These are phyloP conservation scores for Gibbula magus DNA, from an alignment of 2,888 invertebrate genomes.

Conservation along the genomic window DNA sequence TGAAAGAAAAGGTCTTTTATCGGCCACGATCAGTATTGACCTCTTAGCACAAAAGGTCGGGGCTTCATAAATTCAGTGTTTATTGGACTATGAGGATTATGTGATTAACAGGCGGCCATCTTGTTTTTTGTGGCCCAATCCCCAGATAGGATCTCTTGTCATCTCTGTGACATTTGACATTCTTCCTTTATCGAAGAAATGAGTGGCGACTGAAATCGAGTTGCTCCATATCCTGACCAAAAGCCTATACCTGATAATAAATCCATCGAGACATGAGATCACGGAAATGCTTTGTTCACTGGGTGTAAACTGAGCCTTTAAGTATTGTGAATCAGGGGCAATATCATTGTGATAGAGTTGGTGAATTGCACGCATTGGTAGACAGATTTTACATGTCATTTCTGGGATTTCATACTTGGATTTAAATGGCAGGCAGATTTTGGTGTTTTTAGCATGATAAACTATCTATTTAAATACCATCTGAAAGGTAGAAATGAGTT, in stretches of 20 bases:
- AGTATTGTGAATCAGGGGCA: background rate
- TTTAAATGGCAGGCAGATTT: background rate
- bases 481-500: too few relatives aligned
- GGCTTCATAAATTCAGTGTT: conserved; percentile 8
- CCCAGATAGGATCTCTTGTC: conserved; percentile 8
- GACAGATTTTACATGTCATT: background rate
- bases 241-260: conserved; percentile 18
- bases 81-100: background rate
- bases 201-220: background rate
- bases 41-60: conserved; percentile 6
- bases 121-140: background rate
- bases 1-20: conserved; percentile 1
- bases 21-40: background rate
- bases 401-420: background rate
- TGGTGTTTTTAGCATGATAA: too few relatives aligned
- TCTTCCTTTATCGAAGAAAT: conserved; percentile 5
- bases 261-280: background rate
- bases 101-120: conserved; percentile 9
- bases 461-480: too few relatives aligned
- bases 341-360: conserved; percentile 1
- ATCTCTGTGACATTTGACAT: conserved; percentile 19
- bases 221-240: background rate
- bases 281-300: conserved; percentile 7
- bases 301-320: background rate
- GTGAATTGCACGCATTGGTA: background rate